Evolutionary conservation across 2,113 vertebrate genomes (phyloP).

Genomic region (Apeltes quadracus): DNA sequence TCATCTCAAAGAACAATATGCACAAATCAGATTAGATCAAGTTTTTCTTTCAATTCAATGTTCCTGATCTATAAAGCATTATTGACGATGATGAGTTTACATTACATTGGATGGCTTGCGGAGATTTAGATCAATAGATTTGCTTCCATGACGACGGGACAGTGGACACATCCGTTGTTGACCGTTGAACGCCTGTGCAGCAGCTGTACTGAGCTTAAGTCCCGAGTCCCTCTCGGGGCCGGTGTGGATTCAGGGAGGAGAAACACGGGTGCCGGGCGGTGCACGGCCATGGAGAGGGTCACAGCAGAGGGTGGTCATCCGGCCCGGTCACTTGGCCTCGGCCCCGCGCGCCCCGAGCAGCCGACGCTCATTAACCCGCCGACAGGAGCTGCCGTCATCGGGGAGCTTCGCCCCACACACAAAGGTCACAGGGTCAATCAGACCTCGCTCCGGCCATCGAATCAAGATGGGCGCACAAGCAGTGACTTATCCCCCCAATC

Average conservation of each 20-base stretch:
- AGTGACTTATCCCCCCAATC: slow-evolving; percentile 81
- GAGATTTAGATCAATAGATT: too few species aligned
- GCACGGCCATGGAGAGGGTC: slow-evolving; percentile 39
- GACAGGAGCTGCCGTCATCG: slow-evolving; percentile 81
- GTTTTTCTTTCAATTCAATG: not conserved
- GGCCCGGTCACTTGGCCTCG: slow-evolving; percentile 85
- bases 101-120: not conserved
- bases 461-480: slow-evolving; percentile 90
- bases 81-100: not conserved
- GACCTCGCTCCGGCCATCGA: slow-evolving; percentile 87
- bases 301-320: slow-evolving; percentile 74
- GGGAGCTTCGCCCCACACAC: slow-evolving; percentile 85
- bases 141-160: not conserved
- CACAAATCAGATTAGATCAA: not conserved
- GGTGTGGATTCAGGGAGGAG: slow-evolving; percentile 63
- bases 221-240: slow-evolving; percentile 80
- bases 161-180: not conserved
- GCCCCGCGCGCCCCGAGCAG: slow-evolving; percentile 88
- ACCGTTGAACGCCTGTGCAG: slow-evolving; percentile 76
- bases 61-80: not conserved
- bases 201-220: slow-evolving; percentile 85
- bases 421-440: slow-evolving; percentile 93
- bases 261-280: not conserved
- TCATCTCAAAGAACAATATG: not conserved
- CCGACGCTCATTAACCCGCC: slow-evolving; percentile 92